Evolutionary conservation across 2,888 invertebrate genomes (phyloP), one percentile per base, ranked within the genome.

Genomic region (Lamproptera curius): DNA sequence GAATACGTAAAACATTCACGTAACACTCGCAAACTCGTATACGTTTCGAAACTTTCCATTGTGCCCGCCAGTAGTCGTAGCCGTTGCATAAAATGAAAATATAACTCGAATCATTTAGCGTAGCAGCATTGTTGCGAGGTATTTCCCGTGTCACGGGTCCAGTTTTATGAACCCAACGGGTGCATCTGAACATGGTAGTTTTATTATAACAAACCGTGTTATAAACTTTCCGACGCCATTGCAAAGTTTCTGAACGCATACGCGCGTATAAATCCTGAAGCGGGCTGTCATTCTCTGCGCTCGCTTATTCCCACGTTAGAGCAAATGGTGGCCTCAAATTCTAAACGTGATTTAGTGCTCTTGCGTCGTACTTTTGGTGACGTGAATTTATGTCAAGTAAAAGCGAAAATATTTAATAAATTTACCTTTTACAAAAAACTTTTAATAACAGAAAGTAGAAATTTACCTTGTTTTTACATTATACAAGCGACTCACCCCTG

Each of bases 161-260:
- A 40, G 39, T 46, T 39, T 46, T 46, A 46, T 46, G 45, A 46
- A 46, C 34, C 40, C 15, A n/a, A 33, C 45, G 45, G 45, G 39
- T 46, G 45, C 45, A 46, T 46, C 40, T 39, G 39, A 39, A 46
- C 45, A 20, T 31, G 45, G 39, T 39, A 46, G 45, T 46, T 46
- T 46, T 46, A 46, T 46, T 46, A 40, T 46, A 46, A 46, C 26
- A 46, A 31, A 31, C 31, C 11, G 13, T 46, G 45, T 46, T 46
- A 46, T 46, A 35, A 45, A 40, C 45, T 40, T 46, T 45, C 20
- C 38, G 38, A 38, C 45, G 38, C 34, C 34, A 39, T 39, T 11
- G 14, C 15, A 40, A 46, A 46, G 39, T 46, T 46, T 40, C 23
- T 34, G 34, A 46, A 39, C 45, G 39, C 23, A 39, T 15, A 40